phyloP scores from a whole-genome alignment of 2,888 invertebrate genomes.

The Clistopyga incitator region DNA sequence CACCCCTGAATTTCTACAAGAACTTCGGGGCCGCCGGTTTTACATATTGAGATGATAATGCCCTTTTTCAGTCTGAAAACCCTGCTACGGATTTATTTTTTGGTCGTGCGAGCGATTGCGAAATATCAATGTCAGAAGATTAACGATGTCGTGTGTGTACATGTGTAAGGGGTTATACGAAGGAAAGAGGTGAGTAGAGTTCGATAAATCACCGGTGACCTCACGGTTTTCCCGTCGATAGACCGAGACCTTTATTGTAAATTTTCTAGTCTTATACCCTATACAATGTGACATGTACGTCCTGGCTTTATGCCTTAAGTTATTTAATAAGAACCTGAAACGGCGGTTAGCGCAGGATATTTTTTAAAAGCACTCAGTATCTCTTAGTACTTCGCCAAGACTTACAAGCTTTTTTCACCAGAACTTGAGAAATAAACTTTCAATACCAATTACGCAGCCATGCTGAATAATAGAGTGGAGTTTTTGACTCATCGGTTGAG shows the following conservation, averaged over 20 bases:
- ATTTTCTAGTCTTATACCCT: conserved; percentile 24
- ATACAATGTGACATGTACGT: background rate
- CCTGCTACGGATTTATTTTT: conserved; percentile 39
- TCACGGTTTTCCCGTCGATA: conserved; percentile 62
- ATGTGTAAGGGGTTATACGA: conserved; percentile 18
- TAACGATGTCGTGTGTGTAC: conserved; percentile 52
- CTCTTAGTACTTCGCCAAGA: no score
- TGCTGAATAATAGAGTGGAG: no score
- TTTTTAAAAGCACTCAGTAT: no score
- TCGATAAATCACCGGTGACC: conserved; percentile 78
- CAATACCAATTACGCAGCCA: no score
- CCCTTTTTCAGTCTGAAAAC: conserved; percentile 30
- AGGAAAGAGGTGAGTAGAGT: conserved; percentile 66
- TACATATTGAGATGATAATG: conserved; percentile 35
- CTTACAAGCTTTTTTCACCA: no score
- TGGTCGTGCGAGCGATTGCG: conserved; percentile 26
- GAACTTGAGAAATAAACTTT: no score
- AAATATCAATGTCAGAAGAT: conserved; percentile 50
- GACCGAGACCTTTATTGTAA: conserved; percentile 53
- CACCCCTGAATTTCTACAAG: background rate
- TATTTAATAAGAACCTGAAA: background rate
- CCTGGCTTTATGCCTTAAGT: background rate
- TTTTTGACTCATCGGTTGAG: no score
- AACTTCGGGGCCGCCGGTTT: background rate
- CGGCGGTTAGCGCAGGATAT: no score